A percentile compares a stretch with the other conserved stretches of the same genome.
Evolutionary conservation across 2,113 vertebrate species (phyloP).

Genomic region (Burhinus oedicnemus): DNA sequence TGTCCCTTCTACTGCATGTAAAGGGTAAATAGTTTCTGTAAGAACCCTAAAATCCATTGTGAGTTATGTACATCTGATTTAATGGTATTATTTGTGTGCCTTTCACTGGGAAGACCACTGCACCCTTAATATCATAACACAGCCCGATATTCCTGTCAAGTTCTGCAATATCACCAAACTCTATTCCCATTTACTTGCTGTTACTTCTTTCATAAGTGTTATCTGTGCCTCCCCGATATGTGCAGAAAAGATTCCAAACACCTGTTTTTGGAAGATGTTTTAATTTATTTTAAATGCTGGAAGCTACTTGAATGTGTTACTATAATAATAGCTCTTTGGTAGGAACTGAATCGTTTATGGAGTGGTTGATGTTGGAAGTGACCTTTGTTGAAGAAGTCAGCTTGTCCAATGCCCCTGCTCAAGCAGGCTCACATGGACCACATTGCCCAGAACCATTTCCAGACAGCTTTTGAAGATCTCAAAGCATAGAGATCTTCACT

Average conservation of each 20-base stretch:
- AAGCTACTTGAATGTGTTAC: background rate
- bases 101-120: background rate
- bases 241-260: background rate
- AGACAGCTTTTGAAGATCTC: background rate
- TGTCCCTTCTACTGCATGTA: background rate
- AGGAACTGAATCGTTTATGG: background rate
- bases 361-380: background rate
- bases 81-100: background rate
- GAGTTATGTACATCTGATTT: background rate
- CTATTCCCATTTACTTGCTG: background rate
- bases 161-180: background rate
- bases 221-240: background rate
- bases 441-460: background rate
- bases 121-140: background rate
- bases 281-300: background rate
- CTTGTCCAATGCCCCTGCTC: background rate
- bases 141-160: background rate
- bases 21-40: background rate
- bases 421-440: background rate
- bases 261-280: background rate
- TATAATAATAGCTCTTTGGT: background rate
- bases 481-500: background rate
- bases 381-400: background rate
- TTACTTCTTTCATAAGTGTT: background rate
- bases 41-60: background rate